Base-by-base conservation (phyloP, 2,888 invertebrate species). In the Drosophila nigritarsus region DNA sequence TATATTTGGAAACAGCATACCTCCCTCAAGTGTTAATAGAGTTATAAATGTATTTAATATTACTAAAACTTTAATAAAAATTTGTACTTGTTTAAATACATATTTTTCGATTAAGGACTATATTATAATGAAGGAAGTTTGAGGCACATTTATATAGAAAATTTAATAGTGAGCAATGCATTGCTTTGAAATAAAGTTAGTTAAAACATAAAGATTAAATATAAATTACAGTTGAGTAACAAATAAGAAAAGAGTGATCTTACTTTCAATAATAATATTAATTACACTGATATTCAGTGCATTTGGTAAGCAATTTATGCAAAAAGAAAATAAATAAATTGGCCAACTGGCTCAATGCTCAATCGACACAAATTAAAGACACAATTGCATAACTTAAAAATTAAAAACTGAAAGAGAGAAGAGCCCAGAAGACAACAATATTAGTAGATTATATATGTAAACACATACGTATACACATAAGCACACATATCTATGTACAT, bases 311-410 rank as follows among this genome's bases (percentile, higher is more conserved):
- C 4, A 20, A 20, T 42, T 42, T 42, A 42, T 5, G 20, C 5
- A 42, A 20, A 42, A 13, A 42, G 42, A 20, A 20, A 42, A 42
- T 42, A 42, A 20, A 20, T n/a, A 40, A 40, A n/a, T 40, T 40
- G 9, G 3, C 9, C 40, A 40, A 4, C 40, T 40, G 40, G 20
- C 42, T 20, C 42, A 20, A 11, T 20, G 42, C 11, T 45, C 32
- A 45, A 32, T 49, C 36, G 29, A 56, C 18, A 36, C 4, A 63
- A 48, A 30, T 24, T 2, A 58, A 45, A 18, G 70, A 63, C 20
- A 51, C 59, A 64, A 72, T 80, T 80, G 73, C 77, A 80, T 73
- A 80, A 78, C 68, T 77, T 77, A 69, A 58, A 45, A 48, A 60
- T 45, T 50, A 42, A 32, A 54, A 42, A 45, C n/a, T 50, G 2